A percentile compares a stretch with the other conserved stretches of the same genome.
These are phyloP conservation scores for Mormyrus hasselquistii DNA, from an alignment of 2,797 vertebrate species.

Conservation along the genomic window DNA sequence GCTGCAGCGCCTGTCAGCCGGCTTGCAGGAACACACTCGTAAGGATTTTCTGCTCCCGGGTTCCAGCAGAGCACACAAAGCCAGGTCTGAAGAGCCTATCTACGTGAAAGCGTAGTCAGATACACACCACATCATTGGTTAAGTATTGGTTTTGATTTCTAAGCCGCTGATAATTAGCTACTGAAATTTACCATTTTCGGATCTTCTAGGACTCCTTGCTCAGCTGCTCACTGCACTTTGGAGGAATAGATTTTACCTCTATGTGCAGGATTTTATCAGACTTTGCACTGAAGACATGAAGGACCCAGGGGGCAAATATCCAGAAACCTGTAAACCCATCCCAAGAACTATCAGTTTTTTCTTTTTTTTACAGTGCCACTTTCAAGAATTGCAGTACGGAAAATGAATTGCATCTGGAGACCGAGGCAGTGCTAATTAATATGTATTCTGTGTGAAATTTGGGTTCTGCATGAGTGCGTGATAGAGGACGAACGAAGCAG, in stretches of 20 bases:
- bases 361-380: slow-evolving; percentile 57
- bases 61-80: slow-evolving; percentile 1
- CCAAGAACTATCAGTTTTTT: neutral
- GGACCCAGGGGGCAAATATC: neutral
- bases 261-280: neutral
- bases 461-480: slow-evolving; percentile 51
- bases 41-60: slow-evolving; percentile 15
- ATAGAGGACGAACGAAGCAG: slow-evolving; percentile 24
- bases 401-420: slow-evolving; percentile 60
- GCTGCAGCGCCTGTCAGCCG: slow-evolving; percentile 14
- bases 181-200: neutral
- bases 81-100: neutral
- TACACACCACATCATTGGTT: neutral
- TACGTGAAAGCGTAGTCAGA: too few relatives aligned
- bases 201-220: neutral
- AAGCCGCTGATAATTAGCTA: neutral
- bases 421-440: slow-evolving; percentile 58
- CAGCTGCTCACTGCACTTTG: neutral
- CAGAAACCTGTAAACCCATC: neutral
- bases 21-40: slow-evolving; percentile 14
- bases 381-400: slow-evolving; percentile 60
- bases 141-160: neutral
- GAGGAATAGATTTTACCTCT: neutral
- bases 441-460: slow-evolving; percentile 61
- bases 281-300: neutral